Evolutionary conservation across 2,888 invertebrate genomes (phyloP), one percentile per base, ranked within the genome.

Genomic region (Eupeodes luniger): DNA sequence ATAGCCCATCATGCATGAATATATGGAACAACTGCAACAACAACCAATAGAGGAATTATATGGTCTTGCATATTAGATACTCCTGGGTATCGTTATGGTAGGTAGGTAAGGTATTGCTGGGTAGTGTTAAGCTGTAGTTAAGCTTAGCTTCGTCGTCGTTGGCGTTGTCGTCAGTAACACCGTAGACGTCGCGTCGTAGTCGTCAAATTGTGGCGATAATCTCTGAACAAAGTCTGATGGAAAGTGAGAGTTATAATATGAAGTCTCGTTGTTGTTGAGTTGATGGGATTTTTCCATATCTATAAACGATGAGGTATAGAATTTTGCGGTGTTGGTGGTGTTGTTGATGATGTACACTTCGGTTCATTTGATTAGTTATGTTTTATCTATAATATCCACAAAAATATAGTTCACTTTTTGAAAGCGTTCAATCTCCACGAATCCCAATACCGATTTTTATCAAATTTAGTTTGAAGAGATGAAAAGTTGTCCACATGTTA

Each of bases 201-300:
- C 66, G 47, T 78, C 83, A 67, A 74, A 79, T 70, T 53, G 69
- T 75, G 67, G 85, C 85, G 85, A 88, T 88, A 81, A 88, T 88
- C 88, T 88, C 1, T 57, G 44, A 19, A 53, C 77, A 62, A 47
- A 81, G 78, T 81, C 85, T 85, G 81, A 81, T 81, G 53, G 81
- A 88, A 88, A 88, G 88, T 85, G 85, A 88, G 88, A 88, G 88
- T 59, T 59, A 9, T 81, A 67, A 16, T 80, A 70, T 79, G 86
- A 83, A 53, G 49, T 66, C 66, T 49, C 14, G 74, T 80, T 40
- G 53, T 59, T 57, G 27, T 27, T 27, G 27, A 27, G 82, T 82
- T 67, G 55, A 59, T 51, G 61, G 49, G 11, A 19, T 64, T 61
- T 61, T 53, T 27, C 14, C 62, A 44, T 66, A n/a, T 27, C 12